These are phyloP conservation scores for Pseudochaenichthys georgianus DNA, from an alignment of 2,797 vertebrate species.

Conservation along the genomic window DNA sequence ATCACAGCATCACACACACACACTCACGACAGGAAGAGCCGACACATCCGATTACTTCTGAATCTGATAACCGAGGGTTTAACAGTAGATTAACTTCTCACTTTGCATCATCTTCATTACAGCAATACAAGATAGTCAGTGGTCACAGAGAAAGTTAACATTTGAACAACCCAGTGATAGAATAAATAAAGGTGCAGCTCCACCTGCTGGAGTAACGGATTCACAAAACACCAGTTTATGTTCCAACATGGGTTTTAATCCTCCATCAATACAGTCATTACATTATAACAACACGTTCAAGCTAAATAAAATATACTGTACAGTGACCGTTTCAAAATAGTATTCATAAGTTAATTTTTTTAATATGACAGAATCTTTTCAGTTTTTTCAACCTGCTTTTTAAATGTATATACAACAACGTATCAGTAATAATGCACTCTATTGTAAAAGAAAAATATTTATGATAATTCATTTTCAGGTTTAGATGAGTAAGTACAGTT, in stretches of 20 bases:
- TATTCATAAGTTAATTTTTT: conserved; percentile 22
- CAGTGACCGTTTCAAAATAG: background rate
- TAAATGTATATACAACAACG: conserved; percentile 10
- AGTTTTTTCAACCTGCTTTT: background rate
- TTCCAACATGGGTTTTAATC: conserved; percentile 1
- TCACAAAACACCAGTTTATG: conserved; percentile 40
- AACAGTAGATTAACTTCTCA: background rate
- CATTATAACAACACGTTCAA: conserved; percentile 23
- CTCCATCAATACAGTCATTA: conserved; percentile 12
- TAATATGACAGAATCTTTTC: background rate
- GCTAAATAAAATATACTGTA: conserved; percentile 29
- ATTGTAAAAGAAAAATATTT: background rate
- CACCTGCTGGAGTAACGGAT: conserved; percentile 62
- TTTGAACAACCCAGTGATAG: background rate
- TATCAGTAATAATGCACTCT: too few relatives aligned
- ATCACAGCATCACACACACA: conserved; percentile 5
- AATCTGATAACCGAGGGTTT: conserved; percentile 5
- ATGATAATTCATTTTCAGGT: background rate
- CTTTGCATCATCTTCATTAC: background rate
- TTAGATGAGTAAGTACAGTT: background rate
- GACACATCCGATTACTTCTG: background rate
- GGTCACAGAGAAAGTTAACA: background rate
- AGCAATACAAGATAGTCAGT: background rate
- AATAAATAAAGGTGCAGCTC: conserved; percentile 15
- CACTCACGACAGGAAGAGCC: conserved; percentile 23